These are phyloP conservation scores for Lapara coniferarum DNA, from an alignment of 2,888 invertebrate genomes.

Conservation along the genomic window DNA sequence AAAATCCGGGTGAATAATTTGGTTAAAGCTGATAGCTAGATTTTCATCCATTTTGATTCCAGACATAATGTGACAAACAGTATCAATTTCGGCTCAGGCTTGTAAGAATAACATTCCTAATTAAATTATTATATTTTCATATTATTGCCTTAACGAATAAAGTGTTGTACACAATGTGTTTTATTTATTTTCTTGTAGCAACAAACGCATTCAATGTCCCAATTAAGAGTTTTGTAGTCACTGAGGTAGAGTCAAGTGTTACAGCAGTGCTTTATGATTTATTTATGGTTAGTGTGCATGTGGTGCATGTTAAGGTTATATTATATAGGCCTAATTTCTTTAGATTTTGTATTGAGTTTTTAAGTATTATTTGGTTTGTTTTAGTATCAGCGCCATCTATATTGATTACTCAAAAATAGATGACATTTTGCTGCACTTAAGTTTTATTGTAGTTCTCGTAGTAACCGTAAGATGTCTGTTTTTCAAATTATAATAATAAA, in stretches of 20 bases:
- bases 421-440: neutral
- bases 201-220: neutral
- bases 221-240: neutral
- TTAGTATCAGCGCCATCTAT: neutral
- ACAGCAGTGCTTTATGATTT: no score
- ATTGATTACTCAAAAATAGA: neutral
- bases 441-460: neutral
- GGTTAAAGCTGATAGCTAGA: neutral
- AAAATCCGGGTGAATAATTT: neutral
- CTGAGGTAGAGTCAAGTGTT: no score
- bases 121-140: conserved; percentile 7
- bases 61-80: neutral
- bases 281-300: no score
- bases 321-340: no score
- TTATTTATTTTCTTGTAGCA: neutral
- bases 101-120: conserved; percentile 14
- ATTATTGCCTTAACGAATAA: conserved; percentile 3
- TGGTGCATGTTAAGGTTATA: no score
- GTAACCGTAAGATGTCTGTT: neutral
- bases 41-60: neutral
- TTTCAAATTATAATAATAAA: no score
- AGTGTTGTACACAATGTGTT: neutral
- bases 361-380: no score
- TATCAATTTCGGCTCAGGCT: neutral
- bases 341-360: no score